Percentiles rank a stretch among this genome's conserved stretches.
phyloP scores from a whole-genome alignment of 2,888 invertebrate species.

The Tineola bisselliella region DNA sequence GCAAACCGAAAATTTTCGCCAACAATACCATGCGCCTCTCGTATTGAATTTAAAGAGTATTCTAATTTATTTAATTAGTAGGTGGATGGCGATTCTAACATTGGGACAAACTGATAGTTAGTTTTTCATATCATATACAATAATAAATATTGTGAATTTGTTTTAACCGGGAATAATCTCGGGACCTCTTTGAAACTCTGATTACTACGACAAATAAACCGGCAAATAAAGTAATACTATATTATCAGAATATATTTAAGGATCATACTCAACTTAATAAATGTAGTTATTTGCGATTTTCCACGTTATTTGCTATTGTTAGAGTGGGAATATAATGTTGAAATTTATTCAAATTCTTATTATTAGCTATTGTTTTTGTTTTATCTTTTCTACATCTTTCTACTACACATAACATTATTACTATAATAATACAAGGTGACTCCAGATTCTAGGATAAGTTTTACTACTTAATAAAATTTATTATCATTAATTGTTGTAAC shows the following conservation, averaged over 20 bases:
- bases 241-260: neutral
- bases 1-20: too few relatives aligned
- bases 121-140: too few relatives aligned
- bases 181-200: too few relatives aligned
- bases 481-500: neutral
- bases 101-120: too few relatives aligned
- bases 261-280: neutral
- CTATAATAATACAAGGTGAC: neutral
- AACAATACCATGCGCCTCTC: too few relatives aligned
- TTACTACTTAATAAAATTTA: neutral
- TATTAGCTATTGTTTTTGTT: neutral
- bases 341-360: slow-evolving; percentile 2
- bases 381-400: slow-evolving; percentile 1
- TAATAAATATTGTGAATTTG: too few relatives aligned
- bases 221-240: neutral
- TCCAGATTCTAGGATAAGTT: neutral
- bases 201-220: too few relatives aligned
- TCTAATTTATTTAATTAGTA: too few relatives aligned
- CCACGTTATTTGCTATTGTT: slow-evolving; percentile 4
- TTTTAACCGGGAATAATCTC: too few relatives aligned
- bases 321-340: neutral
- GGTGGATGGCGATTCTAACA: too few relatives aligned
- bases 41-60: too few relatives aligned
- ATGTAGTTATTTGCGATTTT: neutral
- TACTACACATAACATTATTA: neutral